Percentiles rank a stretch among this genome's conserved stretches.
These are phyloP conservation scores for Halictus rubicundus DNA, from an alignment of 1,140 invertebrate species.

Conservation along the genomic window DNA sequence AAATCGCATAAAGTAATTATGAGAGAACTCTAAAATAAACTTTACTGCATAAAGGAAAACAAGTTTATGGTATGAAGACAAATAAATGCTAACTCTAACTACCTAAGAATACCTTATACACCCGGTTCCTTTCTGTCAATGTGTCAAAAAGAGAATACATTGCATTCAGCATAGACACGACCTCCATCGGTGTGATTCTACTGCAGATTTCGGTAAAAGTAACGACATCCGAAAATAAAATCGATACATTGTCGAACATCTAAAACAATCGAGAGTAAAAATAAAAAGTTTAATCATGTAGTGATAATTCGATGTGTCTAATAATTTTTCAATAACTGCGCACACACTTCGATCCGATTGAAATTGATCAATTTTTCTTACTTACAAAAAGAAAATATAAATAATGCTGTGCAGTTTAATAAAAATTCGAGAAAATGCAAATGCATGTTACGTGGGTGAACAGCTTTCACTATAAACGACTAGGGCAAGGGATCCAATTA, in stretches of 20 bases:
- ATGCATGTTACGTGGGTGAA: no score
- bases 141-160: constrained; percentile 97
- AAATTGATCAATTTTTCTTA: no score
- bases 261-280: constrained; percentile 71
- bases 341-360: no score
- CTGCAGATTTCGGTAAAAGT: constrained; percentile 98
- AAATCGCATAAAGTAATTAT: not conserved
- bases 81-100: constrained; percentile 47
- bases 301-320: no score
- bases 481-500: no score
- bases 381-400: no score
- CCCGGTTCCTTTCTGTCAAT: constrained; percentile 93
- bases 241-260: constrained; percentile 97
- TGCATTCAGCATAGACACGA: constrained; percentile 97
- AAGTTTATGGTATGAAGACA: not conserved
- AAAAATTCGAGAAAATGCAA: no score
- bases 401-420: no score
- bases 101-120: constrained; percentile 91
- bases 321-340: no score
- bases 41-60: not conserved
- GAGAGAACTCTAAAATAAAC: not conserved
- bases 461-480: no score
- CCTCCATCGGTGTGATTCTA: constrained; percentile 96
- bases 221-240: constrained; percentile 97
- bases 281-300: no score